phyloP scores from a whole-genome alignment of 2,888 invertebrate genomes.

The Ophraella communa region DNA sequence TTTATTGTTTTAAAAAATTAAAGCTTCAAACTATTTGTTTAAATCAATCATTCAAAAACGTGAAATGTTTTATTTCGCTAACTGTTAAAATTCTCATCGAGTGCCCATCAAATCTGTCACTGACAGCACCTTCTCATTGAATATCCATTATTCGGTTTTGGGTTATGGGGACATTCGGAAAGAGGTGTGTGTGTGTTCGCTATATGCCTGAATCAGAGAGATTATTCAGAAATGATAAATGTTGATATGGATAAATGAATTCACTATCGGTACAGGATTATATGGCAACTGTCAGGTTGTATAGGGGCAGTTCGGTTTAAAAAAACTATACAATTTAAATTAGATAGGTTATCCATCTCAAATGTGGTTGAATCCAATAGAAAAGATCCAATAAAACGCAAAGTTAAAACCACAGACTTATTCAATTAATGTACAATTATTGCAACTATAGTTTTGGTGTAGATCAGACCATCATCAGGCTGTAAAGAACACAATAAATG shows the following conservation, averaged over 20 bases:
- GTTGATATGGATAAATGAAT: background rate
- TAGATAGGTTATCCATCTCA: too few species aligned
- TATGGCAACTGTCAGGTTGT: background rate
- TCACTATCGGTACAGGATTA: background rate
- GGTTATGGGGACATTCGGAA: constrained; percentile 16
- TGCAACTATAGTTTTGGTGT: too few species aligned
- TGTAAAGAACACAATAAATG: too few species aligned
- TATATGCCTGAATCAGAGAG: constrained; percentile 14
- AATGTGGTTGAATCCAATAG: too few species aligned
- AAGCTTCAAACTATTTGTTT: background rate
- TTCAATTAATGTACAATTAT: too few species aligned
- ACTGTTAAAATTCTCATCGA: background rate
- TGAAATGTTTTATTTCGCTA: background rate
- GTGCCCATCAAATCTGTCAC: background rate
- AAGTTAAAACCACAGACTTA: background rate
- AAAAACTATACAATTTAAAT: background rate
- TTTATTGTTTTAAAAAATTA: too few species aligned
- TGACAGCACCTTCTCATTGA: constrained; percentile 11
- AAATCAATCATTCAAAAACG: background rate
- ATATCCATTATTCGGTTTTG: constrained; percentile 14
- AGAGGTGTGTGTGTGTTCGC: constrained; percentile 13
- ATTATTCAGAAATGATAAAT: constrained; percentile 19
- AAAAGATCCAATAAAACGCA: background rate
- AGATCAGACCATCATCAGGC: too few species aligned
- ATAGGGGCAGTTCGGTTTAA: background rate